Base-by-base conservation (phyloP, 30 jellyfish, hydroid and myxozoan species). In the Cassiopea xamachana region DNA sequence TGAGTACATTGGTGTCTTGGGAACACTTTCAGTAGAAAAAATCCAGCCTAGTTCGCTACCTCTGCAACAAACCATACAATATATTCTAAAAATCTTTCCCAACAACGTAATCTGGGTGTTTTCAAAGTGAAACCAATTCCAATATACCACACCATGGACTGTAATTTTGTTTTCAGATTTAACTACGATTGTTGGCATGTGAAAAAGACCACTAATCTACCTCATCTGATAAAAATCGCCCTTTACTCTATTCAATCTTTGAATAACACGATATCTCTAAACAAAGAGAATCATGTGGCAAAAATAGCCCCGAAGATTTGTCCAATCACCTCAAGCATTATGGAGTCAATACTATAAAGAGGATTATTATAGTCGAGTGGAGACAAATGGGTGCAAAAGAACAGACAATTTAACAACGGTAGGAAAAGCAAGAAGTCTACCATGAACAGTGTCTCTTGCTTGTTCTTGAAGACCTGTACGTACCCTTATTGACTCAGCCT, bases 201-300 rank as follows among this genome's bases (percentile, higher is more conserved):
- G 27, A 46, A 14, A 27, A 45, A 48, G 49, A 78, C 87, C 87
- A 50, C 87, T 78, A 78, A 78, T 78, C 75, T 48, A 78, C 87
- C 75, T 10, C 50, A 15, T 14, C 49, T n/a, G 87, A 78, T 78
- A 55, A 60, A 55, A 78, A 48, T 71, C 51, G 50, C 43, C 80
- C 51, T 18, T 7, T 27, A 71, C 27, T 17, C 39, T 71, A n/a
- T 12, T 64, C 51, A 14, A 51, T 19, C 80, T 71, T 5, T 71
- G 55, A 5, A 71, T 1, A 71, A 43, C 15, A 39, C 55, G 27
- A 14, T 71, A 27, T 71, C 80, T 19, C 80, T 18, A 19, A 71
- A 71, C 80, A 71, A 71, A 71, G 12, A 19, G 58, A 14, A 2
- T 27, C 80, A n/a, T 71, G 51, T 19, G 80, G 1, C 74, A 64